Conservation (phyloP, 2,797 vertebrate species). For the Melanotaenia maccullochi region DNA sequence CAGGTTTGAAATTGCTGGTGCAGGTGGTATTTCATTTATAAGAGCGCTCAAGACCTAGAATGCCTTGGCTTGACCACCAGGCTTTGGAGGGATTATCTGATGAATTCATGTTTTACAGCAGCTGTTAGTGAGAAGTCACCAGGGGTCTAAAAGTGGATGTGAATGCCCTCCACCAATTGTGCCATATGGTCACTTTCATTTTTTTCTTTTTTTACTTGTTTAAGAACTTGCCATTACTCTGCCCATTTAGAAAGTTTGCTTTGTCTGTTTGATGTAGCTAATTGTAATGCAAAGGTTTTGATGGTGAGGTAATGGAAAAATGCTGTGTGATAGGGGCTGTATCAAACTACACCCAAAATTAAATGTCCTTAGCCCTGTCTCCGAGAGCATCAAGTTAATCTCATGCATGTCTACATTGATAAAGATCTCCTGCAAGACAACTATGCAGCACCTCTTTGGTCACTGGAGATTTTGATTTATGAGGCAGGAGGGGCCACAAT, state of each 20-base stretch:
- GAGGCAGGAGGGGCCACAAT: conserved; percentile 45
- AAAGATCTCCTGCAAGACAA: conserved; percentile 67
- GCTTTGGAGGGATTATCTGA: conserved; percentile 87
- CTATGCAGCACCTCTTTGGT: conserved; percentile 69
- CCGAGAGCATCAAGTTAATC: conserved; percentile 55
- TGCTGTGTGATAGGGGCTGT: conserved; percentile 25
- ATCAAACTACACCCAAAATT: conserved; percentile 75
- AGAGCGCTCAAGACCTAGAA: conserved; percentile 82
- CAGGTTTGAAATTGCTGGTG: conserved; percentile 75
- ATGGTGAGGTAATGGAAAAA: conserved; percentile 40
- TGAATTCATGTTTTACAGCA: conserved; percentile 90
- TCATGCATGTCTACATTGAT: conserved; percentile 60
- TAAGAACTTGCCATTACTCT: conserved; percentile 33
- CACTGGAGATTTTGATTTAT: conserved; percentile 77
- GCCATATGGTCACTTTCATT: conserved; percentile 69
- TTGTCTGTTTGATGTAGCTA: conserved; percentile 16
- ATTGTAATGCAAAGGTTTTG: conserved; percentile 14
- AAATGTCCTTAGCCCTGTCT: conserved; percentile 72
- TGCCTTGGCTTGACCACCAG: conserved; percentile 84
- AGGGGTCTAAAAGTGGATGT: conserved; percentile 86
- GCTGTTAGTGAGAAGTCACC: conserved; percentile 87
- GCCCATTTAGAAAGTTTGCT: conserved; percentile 35
- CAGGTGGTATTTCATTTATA: conserved; percentile 86
- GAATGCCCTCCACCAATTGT: conserved; percentile 63
- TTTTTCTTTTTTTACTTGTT: conserved; percentile 66